These are phyloP conservation scores for Caenorhabditis becei DNA, from an alignment of 2,888 invertebrate species.

Conservation along the genomic window DNA sequence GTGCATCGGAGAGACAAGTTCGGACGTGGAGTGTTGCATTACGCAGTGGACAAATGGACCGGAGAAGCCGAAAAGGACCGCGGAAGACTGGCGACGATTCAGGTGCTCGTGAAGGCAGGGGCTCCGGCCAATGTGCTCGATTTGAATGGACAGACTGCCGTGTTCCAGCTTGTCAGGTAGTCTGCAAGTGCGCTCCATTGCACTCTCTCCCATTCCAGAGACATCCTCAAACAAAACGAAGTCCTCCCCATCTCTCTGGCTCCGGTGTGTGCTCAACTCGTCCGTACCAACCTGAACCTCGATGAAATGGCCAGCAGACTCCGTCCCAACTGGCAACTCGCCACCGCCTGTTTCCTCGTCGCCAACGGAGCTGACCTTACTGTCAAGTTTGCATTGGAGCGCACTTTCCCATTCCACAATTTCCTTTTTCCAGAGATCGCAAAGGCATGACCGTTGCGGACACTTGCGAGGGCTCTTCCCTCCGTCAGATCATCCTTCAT, in stretches of 20 bases:
- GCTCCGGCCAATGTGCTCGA: constrained; percentile 57
- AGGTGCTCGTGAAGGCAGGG: constrained; percentile 61
- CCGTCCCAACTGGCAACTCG: constrained; percentile 69
- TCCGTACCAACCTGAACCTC: constrained; percentile 60
- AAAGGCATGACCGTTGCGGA: constrained; percentile 57
- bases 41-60: constrained; percentile 66
- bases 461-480: constrained; percentile 39
- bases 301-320: constrained; percentile 68
- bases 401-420: not conserved
- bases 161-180: constrained; percentile 54
- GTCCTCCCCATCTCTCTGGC: constrained; percentile 19
- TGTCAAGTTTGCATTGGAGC: constrained; percentile 36
- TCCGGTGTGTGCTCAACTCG: constrained; percentile 52
- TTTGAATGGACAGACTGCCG: constrained; percentile 60
- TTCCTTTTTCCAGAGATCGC: constrained; percentile 47
- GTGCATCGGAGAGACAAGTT: constrained; percentile 51
- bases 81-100: constrained; percentile 63
- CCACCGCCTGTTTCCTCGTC: constrained; percentile 64
- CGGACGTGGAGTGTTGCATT: constrained; percentile 65
- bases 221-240: constrained; percentile 50
- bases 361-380: constrained; percentile 67
- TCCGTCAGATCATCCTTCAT: constrained; percentile 51
- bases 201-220: constrained; percentile 9
- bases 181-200: not conserved
- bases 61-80: constrained; percentile 64